Percentiles rank a stretch among this genome's conserved stretches.
These are phyloP conservation scores for Schizopygopsis pylzovi DNA, from an alignment of 2,797 vertebrate genomes.

Conservation along the genomic window DNA sequence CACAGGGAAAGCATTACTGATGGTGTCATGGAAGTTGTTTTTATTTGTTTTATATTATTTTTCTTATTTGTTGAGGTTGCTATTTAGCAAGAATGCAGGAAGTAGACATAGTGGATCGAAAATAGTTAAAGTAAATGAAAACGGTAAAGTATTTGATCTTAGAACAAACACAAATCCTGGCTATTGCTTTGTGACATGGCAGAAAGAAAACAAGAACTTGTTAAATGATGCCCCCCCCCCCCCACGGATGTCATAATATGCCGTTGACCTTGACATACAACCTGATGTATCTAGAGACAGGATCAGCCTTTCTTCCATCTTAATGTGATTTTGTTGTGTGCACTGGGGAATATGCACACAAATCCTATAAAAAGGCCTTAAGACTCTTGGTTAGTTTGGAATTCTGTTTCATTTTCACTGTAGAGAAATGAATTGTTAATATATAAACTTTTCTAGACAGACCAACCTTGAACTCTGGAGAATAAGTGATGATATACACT, in stretches of 20 bases:
- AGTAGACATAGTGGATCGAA: background rate
- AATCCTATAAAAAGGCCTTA: background rate
- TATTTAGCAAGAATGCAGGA: background rate
- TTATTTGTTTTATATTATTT: background rate
- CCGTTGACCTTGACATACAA: background rate
- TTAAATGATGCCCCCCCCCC: background rate
- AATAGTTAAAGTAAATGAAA: conserved; percentile 2
- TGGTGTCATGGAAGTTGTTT: background rate
- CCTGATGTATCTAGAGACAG: background rate
- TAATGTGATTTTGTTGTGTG: background rate
- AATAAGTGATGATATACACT: background rate
- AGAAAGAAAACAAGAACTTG: background rate
- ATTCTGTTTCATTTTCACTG: background rate
- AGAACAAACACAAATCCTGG: background rate
- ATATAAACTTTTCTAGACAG: background rate
- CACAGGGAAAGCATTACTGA: background rate
- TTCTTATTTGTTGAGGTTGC: background rate
- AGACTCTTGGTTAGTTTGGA: background rate
- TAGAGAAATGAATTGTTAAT: background rate
- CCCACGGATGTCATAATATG: background rate
- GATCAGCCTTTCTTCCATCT: background rate
- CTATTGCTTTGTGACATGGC: background rate
- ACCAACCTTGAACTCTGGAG: background rate
- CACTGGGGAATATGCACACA: background rate
- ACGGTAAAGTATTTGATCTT: background rate